phyloP scores from a whole-genome alignment of 1,140 invertebrate genomes.

The Drosophila truncata region DNA sequence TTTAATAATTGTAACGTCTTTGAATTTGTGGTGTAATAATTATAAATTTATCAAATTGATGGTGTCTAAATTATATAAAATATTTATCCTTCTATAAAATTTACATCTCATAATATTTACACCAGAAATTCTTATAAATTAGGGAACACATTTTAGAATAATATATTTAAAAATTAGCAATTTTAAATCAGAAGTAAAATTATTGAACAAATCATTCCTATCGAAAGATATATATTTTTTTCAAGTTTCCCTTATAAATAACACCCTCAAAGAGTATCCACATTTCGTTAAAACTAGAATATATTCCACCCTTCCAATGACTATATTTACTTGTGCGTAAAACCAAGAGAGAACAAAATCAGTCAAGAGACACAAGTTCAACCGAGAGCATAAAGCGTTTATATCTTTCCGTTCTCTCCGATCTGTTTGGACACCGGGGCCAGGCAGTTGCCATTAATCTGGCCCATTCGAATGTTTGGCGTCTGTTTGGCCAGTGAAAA shows the following conservation, averaged over 20 bases:
- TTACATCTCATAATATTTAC: background rate
- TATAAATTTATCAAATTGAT: background rate
- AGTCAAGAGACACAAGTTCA: slow-evolving; percentile 18
- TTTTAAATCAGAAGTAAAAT: background rate
- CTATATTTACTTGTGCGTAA: slow-evolving; percentile 69
- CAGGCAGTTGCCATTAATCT: slow-evolving; percentile 44
- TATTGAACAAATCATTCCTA: background rate
- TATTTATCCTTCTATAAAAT: background rate
- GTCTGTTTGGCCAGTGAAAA: slow-evolving; percentile 70
- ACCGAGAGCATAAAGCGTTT: slow-evolving; percentile 16
- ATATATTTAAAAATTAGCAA: background rate
- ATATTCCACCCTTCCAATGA: slow-evolving; percentile 17
- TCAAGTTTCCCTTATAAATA: background rate
- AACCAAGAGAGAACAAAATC: slow-evolving; percentile 4
- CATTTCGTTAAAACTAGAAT: background rate
- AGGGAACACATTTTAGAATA: background rate
- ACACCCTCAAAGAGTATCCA: slow-evolving; percentile 1
- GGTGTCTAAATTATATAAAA: background rate
- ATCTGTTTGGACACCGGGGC: slow-evolving; percentile 34
- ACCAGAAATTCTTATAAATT: too few species aligned
- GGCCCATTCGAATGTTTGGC: slow-evolving; percentile 62
- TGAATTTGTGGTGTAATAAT: background rate
- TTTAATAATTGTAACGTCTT: background rate
- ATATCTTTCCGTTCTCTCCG: slow-evolving; percentile 53
- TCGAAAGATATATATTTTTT: background rate